Conservation (phyloP, 2,797 vertebrate species). For the Falco columbarius region DNA sequence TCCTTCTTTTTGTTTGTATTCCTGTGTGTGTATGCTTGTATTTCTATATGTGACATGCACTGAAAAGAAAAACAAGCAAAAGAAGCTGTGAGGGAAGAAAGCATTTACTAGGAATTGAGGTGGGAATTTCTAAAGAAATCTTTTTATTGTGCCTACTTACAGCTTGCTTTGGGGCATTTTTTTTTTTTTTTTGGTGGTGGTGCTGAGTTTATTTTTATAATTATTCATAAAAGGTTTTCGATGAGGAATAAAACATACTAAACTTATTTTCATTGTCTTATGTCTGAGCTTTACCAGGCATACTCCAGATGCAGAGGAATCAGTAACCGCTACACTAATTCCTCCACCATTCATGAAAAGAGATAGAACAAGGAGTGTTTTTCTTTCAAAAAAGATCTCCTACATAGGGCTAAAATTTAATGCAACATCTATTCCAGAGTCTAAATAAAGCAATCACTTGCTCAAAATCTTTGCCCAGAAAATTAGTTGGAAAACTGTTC, state of each 20-base stretch:
- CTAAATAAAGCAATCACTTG: neutral
- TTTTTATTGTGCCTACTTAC: neutral
- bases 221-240: neutral
- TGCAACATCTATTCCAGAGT: neutral
- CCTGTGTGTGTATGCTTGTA: neutral
- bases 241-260: neutral
- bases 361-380: neutral
- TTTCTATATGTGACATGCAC: neutral
- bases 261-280: neutral
- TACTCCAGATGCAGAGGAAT: neutral
- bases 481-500: neutral
- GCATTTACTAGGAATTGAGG: neutral
- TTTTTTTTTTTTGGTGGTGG: neutral
- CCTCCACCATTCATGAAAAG: neutral
- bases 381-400: neutral
- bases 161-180: accelerated
- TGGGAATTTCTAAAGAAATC: neutral
- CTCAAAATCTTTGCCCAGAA: neutral
- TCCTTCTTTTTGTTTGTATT: neutral
- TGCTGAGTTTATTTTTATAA: neutral
- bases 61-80: neutral
- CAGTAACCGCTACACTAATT: neutral
- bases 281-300: neutral
- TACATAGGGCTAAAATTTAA: neutral
- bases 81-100: neutral